Evolutionary conservation across 2,113 vertebrate species (phyloP).

Genomic region (Origma solitaria): DNA sequence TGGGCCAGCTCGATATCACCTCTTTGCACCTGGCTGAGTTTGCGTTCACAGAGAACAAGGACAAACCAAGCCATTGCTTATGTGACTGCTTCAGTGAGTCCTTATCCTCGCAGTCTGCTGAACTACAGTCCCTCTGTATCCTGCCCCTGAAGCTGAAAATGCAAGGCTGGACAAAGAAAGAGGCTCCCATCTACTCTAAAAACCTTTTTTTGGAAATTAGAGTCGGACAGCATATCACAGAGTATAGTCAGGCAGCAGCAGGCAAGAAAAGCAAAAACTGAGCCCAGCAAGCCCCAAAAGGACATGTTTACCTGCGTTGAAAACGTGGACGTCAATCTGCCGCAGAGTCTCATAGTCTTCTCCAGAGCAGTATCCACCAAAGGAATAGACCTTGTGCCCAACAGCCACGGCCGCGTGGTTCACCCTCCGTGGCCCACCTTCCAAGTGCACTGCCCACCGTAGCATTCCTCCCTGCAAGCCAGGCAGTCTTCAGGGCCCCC

Average conservation of each 20-base stretch:
- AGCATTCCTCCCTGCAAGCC: constrained; percentile 83
- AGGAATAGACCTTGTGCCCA: constrained; percentile 95
- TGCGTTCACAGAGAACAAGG: not conserved
- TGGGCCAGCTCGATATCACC: fast-evolving
- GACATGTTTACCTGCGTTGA: constrained; percentile 78
- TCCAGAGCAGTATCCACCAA: constrained; percentile 97
- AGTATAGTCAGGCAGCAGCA: not conserved
- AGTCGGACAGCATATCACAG: not conserved
- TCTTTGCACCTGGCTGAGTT: not conserved
- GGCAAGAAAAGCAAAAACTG: not conserved
- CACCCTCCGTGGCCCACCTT: constrained; percentile 97
- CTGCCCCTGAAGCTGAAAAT: not conserved
- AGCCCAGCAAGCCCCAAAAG: not conserved
- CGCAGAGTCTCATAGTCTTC: constrained; percentile 97
- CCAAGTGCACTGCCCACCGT: constrained; percentile 97
- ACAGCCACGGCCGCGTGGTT: constrained; percentile 98
- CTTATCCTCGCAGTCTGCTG: not conserved
- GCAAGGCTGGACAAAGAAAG: not conserved
- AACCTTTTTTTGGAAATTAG: not conserved
- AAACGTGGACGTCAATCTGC: constrained; percentile 88
- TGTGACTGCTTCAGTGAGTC: not conserved
- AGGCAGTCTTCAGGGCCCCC: constrained; percentile 36
- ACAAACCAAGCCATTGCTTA: not conserved
- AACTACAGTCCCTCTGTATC: not conserved
- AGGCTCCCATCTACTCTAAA: not conserved